Base-by-base conservation (phyloP, 1,140 invertebrate species). In the Anadara kagoshimensis region DNA sequence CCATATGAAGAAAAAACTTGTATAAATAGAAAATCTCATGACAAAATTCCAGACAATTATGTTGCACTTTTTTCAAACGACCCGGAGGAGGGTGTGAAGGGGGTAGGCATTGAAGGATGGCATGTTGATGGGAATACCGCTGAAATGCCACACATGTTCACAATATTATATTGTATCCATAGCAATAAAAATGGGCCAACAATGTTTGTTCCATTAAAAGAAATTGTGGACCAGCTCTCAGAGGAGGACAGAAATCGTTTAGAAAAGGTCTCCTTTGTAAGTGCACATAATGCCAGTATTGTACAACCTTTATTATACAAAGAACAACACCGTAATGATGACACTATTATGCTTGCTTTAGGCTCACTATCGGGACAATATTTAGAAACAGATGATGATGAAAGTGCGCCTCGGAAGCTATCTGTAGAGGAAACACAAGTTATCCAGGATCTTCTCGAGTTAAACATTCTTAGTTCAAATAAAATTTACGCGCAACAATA, bases 11-110 rank as follows among this genome's bases (percentile, higher is more conserved):
- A 76, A 58, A 63, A 65, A 12, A 64, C 65, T 1, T 56, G 69
- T 41, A 56, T 58, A 14, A 72, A 72, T 22, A 63, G 75, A 56
- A 67, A 71, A 36, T 68, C 68, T 41, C 69, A 76, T 56, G 58
- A 67, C 3, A 72, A 71, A 26, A 68, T 72, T 26, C 65, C 65
- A 26, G 75, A 76, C n/a, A 41, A 41, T 26, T 56, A 69, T 56
- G 20, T 76, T 0, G 75, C 64, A 24, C 49, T 51, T 14, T 76
- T 76, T 51, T 76, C 75, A 18, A 76, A 76, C 59, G 75, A 76
- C 43, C 59, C 36, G 20, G 20, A 36, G 18, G 69, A 57, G 26
- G 75, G 75, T 24, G 20, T 76, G n/a, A 45, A 20, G 16, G 54
- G 63, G 10, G 43, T 63, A n/a, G 75, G 75, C 14, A 65, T 68